A percentile compares a stretch with the other conserved stretches of the same genome.
Conservation (phyloP, 2,113 vertebrate species). For the Charadrius vociferus region DNA sequence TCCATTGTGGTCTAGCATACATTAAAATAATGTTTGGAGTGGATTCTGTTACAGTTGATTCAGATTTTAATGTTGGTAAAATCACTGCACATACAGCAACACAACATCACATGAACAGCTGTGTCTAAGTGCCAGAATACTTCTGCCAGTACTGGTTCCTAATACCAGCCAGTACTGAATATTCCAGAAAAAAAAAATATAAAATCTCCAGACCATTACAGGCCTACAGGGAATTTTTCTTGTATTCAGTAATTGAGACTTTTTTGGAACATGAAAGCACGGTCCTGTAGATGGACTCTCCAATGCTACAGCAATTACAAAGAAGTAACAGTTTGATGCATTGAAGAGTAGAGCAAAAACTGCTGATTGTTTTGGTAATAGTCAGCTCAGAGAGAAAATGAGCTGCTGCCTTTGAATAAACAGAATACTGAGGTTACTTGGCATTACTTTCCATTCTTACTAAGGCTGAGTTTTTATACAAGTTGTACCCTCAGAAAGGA, state of each 20-base stretch:
- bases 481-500: not conserved
- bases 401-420: not conserved
- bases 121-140: not conserved
- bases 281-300: not conserved
- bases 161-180: not conserved
- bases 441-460: not conserved
- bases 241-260: not conserved
- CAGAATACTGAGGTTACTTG: not conserved
- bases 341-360: not conserved
- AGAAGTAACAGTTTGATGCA: not conserved
- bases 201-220: not conserved
- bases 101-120: not conserved
- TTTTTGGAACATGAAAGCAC: not conserved
- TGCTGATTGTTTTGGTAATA: not conserved
- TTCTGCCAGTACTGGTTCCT: not conserved
- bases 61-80: not conserved
- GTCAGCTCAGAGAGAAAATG: not conserved
- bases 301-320: not conserved
- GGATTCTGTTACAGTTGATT: not conserved
- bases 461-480: not conserved
- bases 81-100: not conserved
- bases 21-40: not conserved
- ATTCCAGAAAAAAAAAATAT: not conserved
- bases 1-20: not conserved
- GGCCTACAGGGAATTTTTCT: not conserved